Conservation (phyloP, 1,140 invertebrate species). For the Tetramorium parvispinum region DNA sequence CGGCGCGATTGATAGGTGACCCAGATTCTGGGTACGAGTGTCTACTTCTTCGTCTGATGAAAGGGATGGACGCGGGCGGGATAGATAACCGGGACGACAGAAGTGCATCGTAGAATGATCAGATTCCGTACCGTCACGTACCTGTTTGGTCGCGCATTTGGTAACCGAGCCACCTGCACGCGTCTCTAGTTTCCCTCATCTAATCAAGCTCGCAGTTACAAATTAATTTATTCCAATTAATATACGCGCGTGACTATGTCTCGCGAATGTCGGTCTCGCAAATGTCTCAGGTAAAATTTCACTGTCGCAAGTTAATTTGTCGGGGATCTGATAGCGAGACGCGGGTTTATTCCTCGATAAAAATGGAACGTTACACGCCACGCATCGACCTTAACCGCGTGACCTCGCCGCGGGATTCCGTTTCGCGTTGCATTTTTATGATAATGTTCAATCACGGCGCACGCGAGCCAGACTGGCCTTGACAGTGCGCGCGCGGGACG, state of each 20-base stretch:
- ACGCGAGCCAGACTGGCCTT: slow-evolving; percentile 12
- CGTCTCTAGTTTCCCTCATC: slow-evolving; percentile 66
- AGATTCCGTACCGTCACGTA: slow-evolving; percentile 63
- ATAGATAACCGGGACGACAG: background rate
- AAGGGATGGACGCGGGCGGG: slow-evolving; percentile 34
- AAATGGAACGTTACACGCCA: background rate
- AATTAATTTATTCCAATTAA: slow-evolving; percentile 79
- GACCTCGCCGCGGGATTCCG: background rate
- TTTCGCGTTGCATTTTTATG: slow-evolving; percentile 34
- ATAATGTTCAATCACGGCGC: background rate
- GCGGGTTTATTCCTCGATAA: background rate
- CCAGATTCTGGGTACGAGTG: slow-evolving; percentile 37
- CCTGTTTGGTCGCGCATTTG: slow-evolving; percentile 42
- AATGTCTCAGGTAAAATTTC: slow-evolving; percentile 57
- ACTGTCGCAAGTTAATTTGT: background rate
- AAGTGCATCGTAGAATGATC: slow-evolving; percentile 57
- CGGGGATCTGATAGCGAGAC: background rate
- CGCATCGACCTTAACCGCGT: background rate
- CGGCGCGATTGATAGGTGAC: slow-evolving; percentile 65
- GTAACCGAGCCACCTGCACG: slow-evolving; percentile 28
- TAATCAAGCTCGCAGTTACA: slow-evolving; percentile 79
- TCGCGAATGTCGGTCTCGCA: slow-evolving; percentile 56
- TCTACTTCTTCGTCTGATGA: slow-evolving; percentile 53
- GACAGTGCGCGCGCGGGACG: slow-evolving; percentile 9
- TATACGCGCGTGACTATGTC: slow-evolving; percentile 63